Percentiles rank a stretch among this genome's conserved stretches.
phyloP scores from a whole-genome alignment of 2,113 vertebrate genomes.

The Tor tambroides region DNA sequence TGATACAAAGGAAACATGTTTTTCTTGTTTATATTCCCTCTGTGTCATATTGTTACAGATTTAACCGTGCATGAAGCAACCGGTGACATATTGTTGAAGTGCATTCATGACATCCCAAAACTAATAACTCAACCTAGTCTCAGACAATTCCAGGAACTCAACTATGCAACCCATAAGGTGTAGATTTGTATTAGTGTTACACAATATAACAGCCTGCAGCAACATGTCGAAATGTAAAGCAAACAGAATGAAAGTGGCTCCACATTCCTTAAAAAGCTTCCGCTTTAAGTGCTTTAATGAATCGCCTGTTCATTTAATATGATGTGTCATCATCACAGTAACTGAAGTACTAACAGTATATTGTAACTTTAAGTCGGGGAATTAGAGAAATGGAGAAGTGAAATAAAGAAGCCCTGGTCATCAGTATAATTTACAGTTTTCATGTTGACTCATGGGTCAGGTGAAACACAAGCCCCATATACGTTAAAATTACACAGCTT shows the following conservation, averaged over 20 bases:
- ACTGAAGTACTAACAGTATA: not conserved
- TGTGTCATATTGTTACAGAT: not conserved
- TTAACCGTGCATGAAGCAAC: not conserved
- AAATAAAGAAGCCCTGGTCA: slow-evolving; percentile 13
- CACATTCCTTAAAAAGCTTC: not conserved
- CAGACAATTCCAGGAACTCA: no score
- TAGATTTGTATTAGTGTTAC: not conserved
- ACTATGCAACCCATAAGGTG: not conserved
- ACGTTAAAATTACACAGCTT: slow-evolving; percentile 37
- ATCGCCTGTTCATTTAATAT: no score
- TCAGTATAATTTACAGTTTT: slow-evolving; percentile 16
- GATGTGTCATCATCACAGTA: not conserved
- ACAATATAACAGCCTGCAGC: not conserved
- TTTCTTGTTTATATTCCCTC: not conserved
- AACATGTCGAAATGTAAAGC: not conserved
- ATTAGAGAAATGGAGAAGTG: not conserved
- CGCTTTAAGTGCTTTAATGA: not conserved
- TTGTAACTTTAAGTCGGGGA: not conserved
- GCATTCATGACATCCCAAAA: no score
- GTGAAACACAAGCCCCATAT: slow-evolving; percentile 8
- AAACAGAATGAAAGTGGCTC: not conserved
- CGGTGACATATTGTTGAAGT: not conserved
- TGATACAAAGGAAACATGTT: not conserved
- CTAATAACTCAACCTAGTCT: not conserved
- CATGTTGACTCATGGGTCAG: slow-evolving; percentile 36